Base-by-base conservation (phyloP, 35 echinoderm and acorn worm species). In the Apostichopus japonicus region DNA sequence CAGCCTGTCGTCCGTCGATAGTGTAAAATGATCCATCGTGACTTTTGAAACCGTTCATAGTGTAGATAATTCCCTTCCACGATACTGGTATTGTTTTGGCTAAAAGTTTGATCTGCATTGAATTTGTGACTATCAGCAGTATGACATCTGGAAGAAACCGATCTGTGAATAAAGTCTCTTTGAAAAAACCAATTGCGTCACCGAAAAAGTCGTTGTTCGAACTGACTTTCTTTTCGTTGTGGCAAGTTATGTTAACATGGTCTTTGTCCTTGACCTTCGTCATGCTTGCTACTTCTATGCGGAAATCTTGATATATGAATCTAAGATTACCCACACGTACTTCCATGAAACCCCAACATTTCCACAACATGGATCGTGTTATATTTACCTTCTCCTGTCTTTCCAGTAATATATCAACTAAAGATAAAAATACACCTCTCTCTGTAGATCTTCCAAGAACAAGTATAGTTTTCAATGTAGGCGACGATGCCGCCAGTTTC, bases 291-390 rank as follows among this genome's bases (percentile, higher is more conserved):
- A 14, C 44, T 15, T 65, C 55, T 56, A 88, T 24, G n/a, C 86
- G 86, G 25, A 88, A 88, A 88, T 88, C 86, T 51, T 88, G 86
- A 53, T 88, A 89, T 22, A 89, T 75, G 24, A 89, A 89, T 23
- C 63, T 24, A 21, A 89, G 72, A 24, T 53, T 89, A 63, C 86
- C 86, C 21, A 88, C 54, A 21, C 61, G 86, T 24, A 88, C 6
- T 19, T 67, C 59, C 21, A 62, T 62, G 62, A 72, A 88, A 2
- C 86, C 86, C 86, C 86, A 88, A 17, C 86, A 88, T 88, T 72
- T 72, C 25, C 62, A 56, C 4, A 72, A 8, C 27, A 24, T 27
- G 17, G 86, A 88, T 88, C 1, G 0, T 44, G 2, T 8, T 44
- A 88, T 6, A 72, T 88, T 67, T 0, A 44, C 4, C 51, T 88